Percentiles rank a stretch among this genome's conserved stretches.
Conservation (phyloP, 1,140 invertebrate species). For the Neodiprion pinetum region DNA sequence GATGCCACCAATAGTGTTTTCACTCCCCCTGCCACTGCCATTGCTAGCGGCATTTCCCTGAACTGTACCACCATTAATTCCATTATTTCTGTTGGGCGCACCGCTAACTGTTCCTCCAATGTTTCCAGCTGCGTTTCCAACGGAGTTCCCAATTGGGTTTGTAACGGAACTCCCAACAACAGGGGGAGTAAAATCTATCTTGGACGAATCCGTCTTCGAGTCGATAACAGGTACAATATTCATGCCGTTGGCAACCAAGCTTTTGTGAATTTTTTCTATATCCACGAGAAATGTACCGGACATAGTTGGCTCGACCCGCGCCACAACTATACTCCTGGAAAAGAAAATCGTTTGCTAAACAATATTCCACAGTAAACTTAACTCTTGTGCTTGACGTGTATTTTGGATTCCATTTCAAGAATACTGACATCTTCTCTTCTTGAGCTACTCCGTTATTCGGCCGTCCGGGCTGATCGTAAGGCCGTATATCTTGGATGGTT, state of each 20-base stretch:
- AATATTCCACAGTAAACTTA: background rate
- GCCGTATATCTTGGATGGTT: conserved; percentile 75
- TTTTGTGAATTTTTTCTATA: conserved; percentile 59
- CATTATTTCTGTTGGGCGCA: background rate
- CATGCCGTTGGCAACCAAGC: conserved; percentile 72
- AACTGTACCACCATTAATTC: background rate
- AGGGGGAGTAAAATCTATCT: no score
- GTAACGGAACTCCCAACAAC: background rate
- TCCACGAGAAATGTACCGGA: conserved; percentile 52
- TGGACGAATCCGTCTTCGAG: conserved; percentile 60
- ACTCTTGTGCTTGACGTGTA: background rate
- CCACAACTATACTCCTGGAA: conserved; percentile 77
- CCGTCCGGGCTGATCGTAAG: conserved; percentile 63
- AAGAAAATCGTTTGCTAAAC: background rate
- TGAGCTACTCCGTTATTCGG: conserved; percentile 19
- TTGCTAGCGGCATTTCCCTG: no score
- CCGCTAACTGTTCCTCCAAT: conserved; percentile 38
- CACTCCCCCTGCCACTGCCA: no score
- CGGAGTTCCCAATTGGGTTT: background rate
- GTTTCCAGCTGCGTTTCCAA: conserved; percentile 39
- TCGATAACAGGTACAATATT: conserved; percentile 73
- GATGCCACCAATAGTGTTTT: no score
- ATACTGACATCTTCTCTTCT: conserved; percentile 24
- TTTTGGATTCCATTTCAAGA: conserved; percentile 6
- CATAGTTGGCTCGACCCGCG: conserved; percentile 58